Conservation (phyloP, 2,113 vertebrate species). For the Eolophus roseicapilla region DNA sequence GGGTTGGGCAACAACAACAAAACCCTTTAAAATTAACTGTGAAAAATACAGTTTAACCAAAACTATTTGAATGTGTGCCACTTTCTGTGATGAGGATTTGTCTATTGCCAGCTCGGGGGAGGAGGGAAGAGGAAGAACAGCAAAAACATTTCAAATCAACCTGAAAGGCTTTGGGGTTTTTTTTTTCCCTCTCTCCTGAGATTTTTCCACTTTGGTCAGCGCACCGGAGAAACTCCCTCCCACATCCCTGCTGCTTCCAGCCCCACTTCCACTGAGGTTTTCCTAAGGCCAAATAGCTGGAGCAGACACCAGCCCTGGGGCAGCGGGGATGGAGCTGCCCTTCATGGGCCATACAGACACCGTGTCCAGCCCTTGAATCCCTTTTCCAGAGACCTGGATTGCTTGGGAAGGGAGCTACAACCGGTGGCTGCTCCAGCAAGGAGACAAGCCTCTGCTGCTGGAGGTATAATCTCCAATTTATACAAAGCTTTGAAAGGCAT, state of each 20-base stretch:
- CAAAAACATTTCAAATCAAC: background rate
- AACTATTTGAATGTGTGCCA: conserved; percentile 6
- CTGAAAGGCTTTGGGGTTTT: background rate
- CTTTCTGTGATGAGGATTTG: background rate
- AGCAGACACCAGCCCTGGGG: background rate
- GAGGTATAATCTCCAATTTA: conserved; percentile 33
- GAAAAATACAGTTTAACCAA: conserved; percentile 15
- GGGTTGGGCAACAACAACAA: background rate
- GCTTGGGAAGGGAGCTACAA: background rate
- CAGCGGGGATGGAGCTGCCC: accelerated
- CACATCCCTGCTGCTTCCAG: background rate
- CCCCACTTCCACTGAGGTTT: accelerated
- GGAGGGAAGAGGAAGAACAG: background rate
- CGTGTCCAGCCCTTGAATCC: accelerated
- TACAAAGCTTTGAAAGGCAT: conserved; percentile 56
- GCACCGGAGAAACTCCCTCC: accelerated
- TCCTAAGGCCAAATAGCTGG: accelerated
- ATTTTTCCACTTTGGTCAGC: background rate
- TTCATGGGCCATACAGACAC: background rate
- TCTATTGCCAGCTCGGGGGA: background rate
- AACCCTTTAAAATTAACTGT: background rate
- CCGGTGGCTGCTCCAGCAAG: background rate
- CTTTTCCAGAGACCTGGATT: accelerated
- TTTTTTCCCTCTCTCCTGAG: background rate
- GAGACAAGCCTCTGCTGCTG: conserved; percentile 16